Evolutionary conservation across 2,797 vertebrate genomes (phyloP).

Genomic region (Phataginus tricuspis): DNA sequence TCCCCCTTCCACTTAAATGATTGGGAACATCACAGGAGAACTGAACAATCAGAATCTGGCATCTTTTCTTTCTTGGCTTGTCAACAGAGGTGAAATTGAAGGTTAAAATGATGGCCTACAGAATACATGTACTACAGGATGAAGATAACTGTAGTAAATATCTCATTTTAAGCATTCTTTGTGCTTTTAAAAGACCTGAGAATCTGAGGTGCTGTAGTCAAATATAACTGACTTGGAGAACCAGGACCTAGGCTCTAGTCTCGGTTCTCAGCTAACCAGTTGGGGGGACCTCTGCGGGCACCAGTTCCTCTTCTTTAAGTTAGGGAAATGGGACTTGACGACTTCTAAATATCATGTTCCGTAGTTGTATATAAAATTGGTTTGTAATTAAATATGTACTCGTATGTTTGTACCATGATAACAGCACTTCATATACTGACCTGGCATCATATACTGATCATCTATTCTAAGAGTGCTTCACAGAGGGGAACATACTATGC

Average conservation of each 20-base stretch:
- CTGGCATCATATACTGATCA: background rate
- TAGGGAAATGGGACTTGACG: background rate
- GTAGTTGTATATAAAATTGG: background rate
- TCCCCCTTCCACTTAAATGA: background rate
- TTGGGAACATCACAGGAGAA: slow-evolving; percentile 13
- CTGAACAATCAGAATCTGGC: background rate
- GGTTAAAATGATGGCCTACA: slow-evolving; percentile 19
- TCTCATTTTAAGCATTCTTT: slow-evolving; percentile 14
- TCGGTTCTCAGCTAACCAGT: background rate
- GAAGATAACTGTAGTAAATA: background rate
- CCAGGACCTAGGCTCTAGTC: background rate
- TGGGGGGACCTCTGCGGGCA: background rate
- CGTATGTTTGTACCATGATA: background rate
- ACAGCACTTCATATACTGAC: background rate
- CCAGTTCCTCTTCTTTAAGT: background rate
- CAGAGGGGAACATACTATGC: background rate
- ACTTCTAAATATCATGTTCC: background rate
- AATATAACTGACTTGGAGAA: background rate
- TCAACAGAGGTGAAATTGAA: slow-evolving; percentile 40
- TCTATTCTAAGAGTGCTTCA: slow-evolving; percentile 8
- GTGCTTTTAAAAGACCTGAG: slow-evolving; percentile 13
- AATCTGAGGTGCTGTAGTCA: background rate
- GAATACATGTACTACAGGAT: background rate
- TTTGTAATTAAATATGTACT: background rate
- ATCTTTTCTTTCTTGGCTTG: slow-evolving; percentile 42